These are phyloP conservation scores for Drosophila melanocephala DNA, from an alignment of 2,888 invertebrate species.

Conservation along the genomic window DNA sequence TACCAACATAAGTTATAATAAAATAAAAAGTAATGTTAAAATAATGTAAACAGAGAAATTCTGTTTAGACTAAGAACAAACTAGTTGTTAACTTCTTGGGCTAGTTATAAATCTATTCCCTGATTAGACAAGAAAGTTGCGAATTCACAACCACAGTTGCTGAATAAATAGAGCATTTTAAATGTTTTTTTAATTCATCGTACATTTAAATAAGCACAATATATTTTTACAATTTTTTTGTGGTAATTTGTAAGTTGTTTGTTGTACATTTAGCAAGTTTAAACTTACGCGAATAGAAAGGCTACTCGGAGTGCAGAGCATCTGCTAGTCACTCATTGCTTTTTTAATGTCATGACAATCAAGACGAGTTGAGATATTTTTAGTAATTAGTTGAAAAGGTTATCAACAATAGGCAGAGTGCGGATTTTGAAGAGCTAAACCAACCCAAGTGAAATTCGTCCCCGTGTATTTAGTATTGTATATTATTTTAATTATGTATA, in stretches of 20 bases:
- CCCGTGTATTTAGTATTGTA: neutral
- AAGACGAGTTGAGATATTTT: constrained; percentile 17
- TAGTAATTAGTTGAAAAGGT: constrained; percentile 33
- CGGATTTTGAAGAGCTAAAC: neutral
- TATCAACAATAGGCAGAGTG: constrained; percentile 24
- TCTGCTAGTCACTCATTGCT: neutral
- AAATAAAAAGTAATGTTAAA: neutral
- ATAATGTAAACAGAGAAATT: neutral
- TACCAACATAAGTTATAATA: neutral
- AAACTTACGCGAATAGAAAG: no score
- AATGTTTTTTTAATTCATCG: neutral
- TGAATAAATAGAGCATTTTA: accelerated
- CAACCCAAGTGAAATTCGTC: constrained; percentile 7
- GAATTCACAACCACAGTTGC: neutral
- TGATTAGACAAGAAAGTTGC: neutral
- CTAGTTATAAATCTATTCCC: neutral
- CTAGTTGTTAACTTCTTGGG: neutral
- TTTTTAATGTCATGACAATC: neutral
- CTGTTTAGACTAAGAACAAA: neutral
- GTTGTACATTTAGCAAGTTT: neutral
- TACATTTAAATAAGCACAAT: neutral
- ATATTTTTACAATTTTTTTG: neutral
- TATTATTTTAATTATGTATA: neutral
- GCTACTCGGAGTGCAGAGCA: neutral
- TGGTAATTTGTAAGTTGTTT: neutral